These are phyloP conservation scores for Ceratotherium simum DNA, from an alignment of 2,113 vertebrate genomes.

Conservation along the genomic window DNA sequence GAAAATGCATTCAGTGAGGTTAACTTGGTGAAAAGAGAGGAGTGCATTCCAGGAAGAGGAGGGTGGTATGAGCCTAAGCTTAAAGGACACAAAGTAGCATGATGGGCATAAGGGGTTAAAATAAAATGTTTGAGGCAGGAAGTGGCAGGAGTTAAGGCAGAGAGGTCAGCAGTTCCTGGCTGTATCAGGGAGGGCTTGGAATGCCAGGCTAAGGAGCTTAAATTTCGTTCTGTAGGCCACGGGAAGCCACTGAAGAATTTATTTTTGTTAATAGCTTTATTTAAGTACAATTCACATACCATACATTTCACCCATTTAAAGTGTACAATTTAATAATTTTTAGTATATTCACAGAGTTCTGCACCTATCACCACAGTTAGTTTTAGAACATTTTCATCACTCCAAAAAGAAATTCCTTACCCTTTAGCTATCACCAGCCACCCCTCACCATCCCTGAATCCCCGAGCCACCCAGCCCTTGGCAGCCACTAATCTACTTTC, in stretches of 20 bases:
- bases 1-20: background rate
- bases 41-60: background rate
- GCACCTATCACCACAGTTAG: background rate
- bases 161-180: background rate
- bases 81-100: background rate
- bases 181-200: background rate
- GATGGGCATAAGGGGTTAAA: background rate
- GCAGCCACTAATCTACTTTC: background rate
- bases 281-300: background rate
- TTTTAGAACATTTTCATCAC: background rate
- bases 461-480: background rate
- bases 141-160: background rate
- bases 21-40: background rate
- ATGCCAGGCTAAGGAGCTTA: background rate
- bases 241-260: background rate
- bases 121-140: background rate
- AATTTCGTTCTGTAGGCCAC: background rate
- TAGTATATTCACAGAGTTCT: background rate
- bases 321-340: background rate
- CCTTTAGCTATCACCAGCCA: background rate
- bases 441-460: background rate
- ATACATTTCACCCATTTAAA: background rate
- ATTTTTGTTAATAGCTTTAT: background rate
- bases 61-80: background rate
- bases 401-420: background rate